Conservation (phyloP, 1,140 invertebrate genomes). For the Spodoptera litura region DNA sequence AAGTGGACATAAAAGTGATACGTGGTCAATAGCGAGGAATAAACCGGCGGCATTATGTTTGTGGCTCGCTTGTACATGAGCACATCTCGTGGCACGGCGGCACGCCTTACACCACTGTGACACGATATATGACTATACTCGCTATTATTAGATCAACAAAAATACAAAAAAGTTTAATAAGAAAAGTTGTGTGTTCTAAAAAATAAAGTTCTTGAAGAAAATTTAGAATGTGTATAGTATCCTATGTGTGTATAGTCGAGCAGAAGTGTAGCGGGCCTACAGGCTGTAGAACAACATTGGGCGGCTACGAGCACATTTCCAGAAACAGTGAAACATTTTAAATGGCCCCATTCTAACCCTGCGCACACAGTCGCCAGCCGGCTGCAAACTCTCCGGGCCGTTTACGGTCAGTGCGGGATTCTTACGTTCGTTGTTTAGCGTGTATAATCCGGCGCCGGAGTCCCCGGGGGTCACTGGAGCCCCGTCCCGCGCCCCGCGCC, state of each 20-base stretch:
- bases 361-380: neutral
- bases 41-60: conserved; percentile 2
- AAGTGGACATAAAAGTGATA: conserved; percentile 21
- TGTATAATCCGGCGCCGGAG: conserved; percentile 25
- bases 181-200: too few relatives aligned
- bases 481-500: neutral
- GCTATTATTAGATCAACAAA: too few relatives aligned
- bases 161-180: too few relatives aligned
- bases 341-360: neutral
- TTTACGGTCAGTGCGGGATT: conserved; percentile 28
- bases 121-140: neutral
- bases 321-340: neutral
- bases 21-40: conserved; percentile 6
- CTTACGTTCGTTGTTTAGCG: conserved; percentile 26
- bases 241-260: too few relatives aligned
- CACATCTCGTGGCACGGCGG: neutral
- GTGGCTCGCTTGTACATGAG: neutral
- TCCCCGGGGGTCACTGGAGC: neutral
- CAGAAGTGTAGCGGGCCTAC: too few relatives aligned
- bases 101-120: neutral
- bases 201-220: too few relatives aligned
- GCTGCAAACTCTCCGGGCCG: conserved; percentile 10
- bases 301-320: neutral
- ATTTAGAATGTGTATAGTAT: too few relatives aligned
- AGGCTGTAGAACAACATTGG: too few relatives aligned